Conservation (phyloP, 2,888 invertebrate genomes). For the Dryocosmus kuriphilus region DNA sequence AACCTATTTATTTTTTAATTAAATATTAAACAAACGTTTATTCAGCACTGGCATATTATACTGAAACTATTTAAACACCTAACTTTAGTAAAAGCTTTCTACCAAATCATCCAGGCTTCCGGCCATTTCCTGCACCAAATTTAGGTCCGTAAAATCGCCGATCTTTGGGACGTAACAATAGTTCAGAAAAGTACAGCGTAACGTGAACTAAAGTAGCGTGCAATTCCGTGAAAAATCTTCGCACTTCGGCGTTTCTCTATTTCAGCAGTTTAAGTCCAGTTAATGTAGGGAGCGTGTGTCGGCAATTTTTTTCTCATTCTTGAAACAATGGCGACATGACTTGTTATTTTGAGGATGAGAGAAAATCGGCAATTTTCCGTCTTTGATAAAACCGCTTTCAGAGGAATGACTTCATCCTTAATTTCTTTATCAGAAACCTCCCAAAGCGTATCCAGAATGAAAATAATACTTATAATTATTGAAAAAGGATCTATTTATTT, state of each 20-base stretch:
- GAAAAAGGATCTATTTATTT: not conserved
- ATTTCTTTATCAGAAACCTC: not conserved
- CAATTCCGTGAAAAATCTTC: slow-evolving; percentile 73
- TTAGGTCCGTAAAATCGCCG: slow-evolving; percentile 7
- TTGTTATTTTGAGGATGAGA: slow-evolving; percentile 17
- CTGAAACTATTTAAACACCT: not conserved
- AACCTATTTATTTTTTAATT: not conserved
- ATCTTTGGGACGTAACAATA: slow-evolving; percentile 10
- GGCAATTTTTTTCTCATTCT: slow-evolving; percentile 18
- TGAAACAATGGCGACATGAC: slow-evolving; percentile 37
- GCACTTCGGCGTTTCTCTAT: slow-evolving; percentile 58
- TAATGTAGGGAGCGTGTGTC: slow-evolving; percentile 27
- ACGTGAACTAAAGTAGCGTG: slow-evolving; percentile 53
- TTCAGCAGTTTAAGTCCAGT: slow-evolving; percentile 19
- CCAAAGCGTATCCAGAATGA: not conserved
- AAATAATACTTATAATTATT: not conserved
- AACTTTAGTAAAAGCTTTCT: not conserved
- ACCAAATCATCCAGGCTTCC: not conserved
- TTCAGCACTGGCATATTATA: not conserved
- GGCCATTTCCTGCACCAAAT: not conserved
- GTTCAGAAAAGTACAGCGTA: slow-evolving; percentile 29
- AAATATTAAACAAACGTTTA: not conserved
- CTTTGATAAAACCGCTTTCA: slow-evolving; percentile 29
- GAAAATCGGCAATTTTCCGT: slow-evolving; percentile 2
- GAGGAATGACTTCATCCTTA: not conserved